Evolutionary conservation across 2,888 invertebrate genomes (phyloP), one percentile per base, ranked within the genome.

Genomic region (Argyra leucocephala): DNA sequence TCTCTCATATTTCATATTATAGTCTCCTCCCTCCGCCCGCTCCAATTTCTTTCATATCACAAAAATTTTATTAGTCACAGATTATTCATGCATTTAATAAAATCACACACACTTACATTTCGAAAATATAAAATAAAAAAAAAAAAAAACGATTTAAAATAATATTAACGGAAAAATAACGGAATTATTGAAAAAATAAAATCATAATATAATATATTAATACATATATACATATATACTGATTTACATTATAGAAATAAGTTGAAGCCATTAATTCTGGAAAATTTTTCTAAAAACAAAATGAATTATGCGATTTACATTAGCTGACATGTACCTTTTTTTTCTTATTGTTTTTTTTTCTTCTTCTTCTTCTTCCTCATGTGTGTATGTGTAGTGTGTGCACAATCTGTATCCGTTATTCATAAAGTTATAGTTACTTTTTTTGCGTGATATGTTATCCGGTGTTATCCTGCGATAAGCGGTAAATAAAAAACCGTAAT

Each of bases 381-480:
- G 12, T 10, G 10, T 31, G 10, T 37, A 37, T 37, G 12, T 15
- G n/a, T 48, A 48, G 10, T 48, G 18, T 48, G n/a, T 48, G 18
- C 48, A 48, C 15, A 48, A 18, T 48, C 18, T 48, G 48, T 18
- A 48, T 48, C 48, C 48, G 48, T 48, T 48, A 48, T 48, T n/a
- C n/a, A n/a, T n/a, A n/a, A n/a, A n/a, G n/a, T n/a, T n/a, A 48
- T 48, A 18, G 48, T 48, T 18, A 48, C 12, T 5, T 48, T n/a
- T n/a, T 48, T 48, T 48, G 48, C 48, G 48, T 48, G 48, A 48
- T 48, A 48, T 48, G 48, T 48, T 48, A 48, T 48, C 48, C 48
- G 48, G 12, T 48, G 48, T 48, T 48, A 48, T 48, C 48, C 48
- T 48, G 48, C 48, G 48, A 48, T 48, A 48, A 48, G 48, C 48